Evolutionary conservation across 2,797 vertebrate species (phyloP), one percentile per base, ranked within the genome.

Genomic region (Sternotherus odoratus): DNA sequence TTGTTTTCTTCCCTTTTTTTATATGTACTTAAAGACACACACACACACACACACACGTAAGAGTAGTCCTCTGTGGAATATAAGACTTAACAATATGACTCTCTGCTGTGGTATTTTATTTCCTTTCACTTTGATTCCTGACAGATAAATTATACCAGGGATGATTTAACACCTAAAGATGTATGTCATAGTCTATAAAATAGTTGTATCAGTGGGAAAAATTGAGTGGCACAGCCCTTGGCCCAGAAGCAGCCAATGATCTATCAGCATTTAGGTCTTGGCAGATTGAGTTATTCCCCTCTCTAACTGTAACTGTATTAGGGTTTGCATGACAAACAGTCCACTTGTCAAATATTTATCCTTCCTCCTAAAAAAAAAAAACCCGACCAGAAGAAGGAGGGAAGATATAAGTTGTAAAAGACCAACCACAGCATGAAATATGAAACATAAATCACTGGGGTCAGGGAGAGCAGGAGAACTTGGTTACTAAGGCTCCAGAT

Each of bases 111-210:
- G 91, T 96, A 96, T 98, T 96, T 98, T 98, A 98, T 98, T 98
- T 98, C 93, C 94, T 96, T 97, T 98, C 97, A 91, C 92, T 97
- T 96, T 94, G 92, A 91, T 87, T 96, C 91, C 87, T 97, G 97
- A 98, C 97, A 98, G 97, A 98, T 97, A 97, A 97, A 98, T 97
- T 97, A 95, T 79, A 92, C 91, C 87, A 95, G 94, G 94, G 86
- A 87, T 94, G 93, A 97, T 97, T 97, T 95, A 96, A 95, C 95
- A 95, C 90, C 95, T 94, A 95, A 96, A 97, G 97, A 98, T 96
- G 92, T 93, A 94, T 94, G 95, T 96, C 93, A 91, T 87, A 95
- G 95, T 96, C 94, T 84, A 86, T 90, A 95, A 96, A 94, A 88
- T 57, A 91, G 86, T 95, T 91, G 93, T 95, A 86, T 96, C 86